Base-by-base conservation (phyloP, 2,888 invertebrate species). In the Pediacus dermestoides region DNA sequence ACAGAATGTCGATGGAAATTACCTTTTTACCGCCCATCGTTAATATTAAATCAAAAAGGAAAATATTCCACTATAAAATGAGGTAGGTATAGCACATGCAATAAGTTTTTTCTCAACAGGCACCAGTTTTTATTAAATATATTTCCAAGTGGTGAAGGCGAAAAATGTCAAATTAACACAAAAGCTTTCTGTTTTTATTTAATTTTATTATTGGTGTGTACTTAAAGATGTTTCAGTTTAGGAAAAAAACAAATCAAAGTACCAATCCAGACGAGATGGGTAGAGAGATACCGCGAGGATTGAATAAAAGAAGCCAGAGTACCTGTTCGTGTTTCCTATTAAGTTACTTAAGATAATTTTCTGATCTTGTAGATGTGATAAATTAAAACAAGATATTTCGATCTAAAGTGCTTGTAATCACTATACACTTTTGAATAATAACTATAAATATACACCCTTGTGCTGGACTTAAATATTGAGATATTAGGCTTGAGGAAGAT, bases 331-430 rank as follows among this genome's bases (percentile, higher is more conserved):
- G 34, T 26, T 40, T 46, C 30, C 48, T 51, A 55, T 59, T 57
- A 54, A 56, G 50, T n/a, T 58, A 59, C 60, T 62, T 60, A 57
- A 59, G 56, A 58, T 62, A 61, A 61, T 62, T 60, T 49, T 48
- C 44, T 39, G 57, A 55, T 55, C 49, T 40, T 37, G 44, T 52
- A 46, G 48, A 41, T 40, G 12, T 28, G 55, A 55, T 52, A 50
- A 52, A 53, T 57, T 56, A 50, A 53, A 53, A 54, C 50, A 53
- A 51, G 53, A 51, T 53, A 50, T 53, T 53, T 48, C 45, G 52
- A 49, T 48, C 43, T 50, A 48, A 49, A 52, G 48, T 49, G 44
- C 47, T 42, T 39, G 37, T 48, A 50, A 50, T 46, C 47, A 16
- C 30, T 23, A 37, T 44, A n/a, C n/a, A 42, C 47, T 47, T 49